Conservation (phyloP, 2,113 vertebrate species). For the Quiscalus mexicanus region DNA sequence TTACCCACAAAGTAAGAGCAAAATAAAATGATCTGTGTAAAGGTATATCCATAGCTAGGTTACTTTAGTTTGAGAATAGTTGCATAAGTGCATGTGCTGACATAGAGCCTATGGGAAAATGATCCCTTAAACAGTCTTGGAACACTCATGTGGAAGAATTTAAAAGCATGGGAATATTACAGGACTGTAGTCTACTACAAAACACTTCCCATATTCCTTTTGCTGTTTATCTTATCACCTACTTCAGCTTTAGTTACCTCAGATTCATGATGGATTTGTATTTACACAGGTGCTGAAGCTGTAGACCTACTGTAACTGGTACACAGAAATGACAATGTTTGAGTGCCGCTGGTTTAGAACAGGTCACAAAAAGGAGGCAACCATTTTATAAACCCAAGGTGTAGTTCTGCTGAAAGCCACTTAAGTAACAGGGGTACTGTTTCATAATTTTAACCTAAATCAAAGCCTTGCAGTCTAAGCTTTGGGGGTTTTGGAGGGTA, state of each 20-base stretch:
- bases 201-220: background rate
- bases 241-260: background rate
- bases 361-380: background rate
- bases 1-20: background rate
- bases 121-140: background rate
- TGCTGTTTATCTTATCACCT: background rate
- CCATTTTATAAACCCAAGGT: background rate
- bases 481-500: accelerated
- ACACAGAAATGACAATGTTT: background rate
- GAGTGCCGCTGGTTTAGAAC: background rate
- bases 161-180: background rate
- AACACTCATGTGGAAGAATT: background rate
- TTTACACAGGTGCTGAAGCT: background rate
- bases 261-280: background rate
- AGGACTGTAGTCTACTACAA: background rate
- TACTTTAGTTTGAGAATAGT: background rate
- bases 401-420: background rate
- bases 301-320: background rate
- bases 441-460: background rate
- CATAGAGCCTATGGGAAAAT: background rate
- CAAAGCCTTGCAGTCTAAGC: background rate
- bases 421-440: background rate
- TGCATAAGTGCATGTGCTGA: background rate
- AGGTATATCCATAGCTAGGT: background rate
- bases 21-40: background rate